These are phyloP conservation scores for Apis florea DNA, from an alignment of 1,140 invertebrate species.

Conservation along the genomic window DNA sequence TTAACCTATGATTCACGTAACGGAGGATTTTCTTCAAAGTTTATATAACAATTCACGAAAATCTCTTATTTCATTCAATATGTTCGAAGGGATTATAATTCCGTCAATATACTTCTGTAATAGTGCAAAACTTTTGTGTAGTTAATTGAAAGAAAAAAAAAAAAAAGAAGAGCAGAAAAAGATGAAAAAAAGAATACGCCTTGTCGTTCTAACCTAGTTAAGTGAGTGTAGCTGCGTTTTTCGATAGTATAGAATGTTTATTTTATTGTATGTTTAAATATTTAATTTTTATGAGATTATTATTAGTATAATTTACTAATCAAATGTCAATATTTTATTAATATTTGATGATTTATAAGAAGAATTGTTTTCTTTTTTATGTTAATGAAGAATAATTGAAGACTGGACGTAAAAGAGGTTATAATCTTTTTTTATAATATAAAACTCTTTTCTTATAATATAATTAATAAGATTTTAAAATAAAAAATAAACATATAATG, in stretches of 20 bases:
- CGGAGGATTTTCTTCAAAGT: neutral
- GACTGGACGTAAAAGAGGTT: no score
- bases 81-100: neutral
- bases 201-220: slow-evolving; percentile 53
- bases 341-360: neutral
- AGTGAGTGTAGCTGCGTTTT: slow-evolving; percentile 29
- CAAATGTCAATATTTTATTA: neutral
- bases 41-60: neutral
- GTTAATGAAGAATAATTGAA: neutral
- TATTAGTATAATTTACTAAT: neutral
- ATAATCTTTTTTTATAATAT: no score
- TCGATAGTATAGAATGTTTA: neutral
- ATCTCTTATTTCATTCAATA: neutral
- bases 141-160: neutral
- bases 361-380: neutral
- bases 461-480: no score
- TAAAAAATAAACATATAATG: no score
- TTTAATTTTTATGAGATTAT: neutral
- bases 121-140: neutral
- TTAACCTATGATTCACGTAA: neutral
- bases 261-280: slow-evolving; percentile 15
- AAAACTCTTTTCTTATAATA: no score
- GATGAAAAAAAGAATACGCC: neutral
- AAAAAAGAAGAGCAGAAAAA: neutral
- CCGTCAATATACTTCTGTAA: neutral